Evolutionary conservation across 2,888 invertebrate genomes (phyloP).

Genomic region (Polyommatus icarus): DNA sequence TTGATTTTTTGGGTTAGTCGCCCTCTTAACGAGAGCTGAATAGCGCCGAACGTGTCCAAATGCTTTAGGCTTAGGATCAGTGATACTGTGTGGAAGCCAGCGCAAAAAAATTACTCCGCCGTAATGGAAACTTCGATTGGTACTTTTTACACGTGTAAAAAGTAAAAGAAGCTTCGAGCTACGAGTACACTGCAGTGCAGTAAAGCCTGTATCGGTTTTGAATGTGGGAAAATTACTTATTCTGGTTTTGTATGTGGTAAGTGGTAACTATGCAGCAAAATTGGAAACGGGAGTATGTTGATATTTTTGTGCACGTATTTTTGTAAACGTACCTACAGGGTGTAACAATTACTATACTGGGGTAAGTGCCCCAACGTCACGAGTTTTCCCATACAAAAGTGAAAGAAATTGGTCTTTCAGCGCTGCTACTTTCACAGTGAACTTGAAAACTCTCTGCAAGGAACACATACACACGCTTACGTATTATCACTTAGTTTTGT

Average conservation of each 20-base stretch:
- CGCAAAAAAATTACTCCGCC: slow-evolving; percentile 40
- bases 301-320: neutral
- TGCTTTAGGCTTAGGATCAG: slow-evolving; percentile 43
- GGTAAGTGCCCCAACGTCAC: no score
- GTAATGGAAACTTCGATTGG: slow-evolving; percentile 37
- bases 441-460: no score
- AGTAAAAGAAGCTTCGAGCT: neutral
- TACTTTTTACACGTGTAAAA: slow-evolving; percentile 31
- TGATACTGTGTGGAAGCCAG: slow-evolving; percentile 45
- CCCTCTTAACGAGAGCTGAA: slow-evolving; percentile 42
- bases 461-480: no score
- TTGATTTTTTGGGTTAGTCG: no score
- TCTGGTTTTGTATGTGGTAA: neutral
- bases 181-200: neutral
- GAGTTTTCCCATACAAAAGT: no score
- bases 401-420: no score
- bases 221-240: neutral
- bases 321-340: no score
- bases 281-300: neutral
- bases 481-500: no score
- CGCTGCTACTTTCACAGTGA: no score
- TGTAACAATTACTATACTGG: no score
- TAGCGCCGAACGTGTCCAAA: slow-evolving; percentile 43
- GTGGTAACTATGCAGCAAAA: no score
- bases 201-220: neutral